Evolutionary conservation across 2,888 invertebrate genomes (phyloP), one percentile per base, ranked within the genome.

Genomic region (Chrysolina oricalcia): DNA sequence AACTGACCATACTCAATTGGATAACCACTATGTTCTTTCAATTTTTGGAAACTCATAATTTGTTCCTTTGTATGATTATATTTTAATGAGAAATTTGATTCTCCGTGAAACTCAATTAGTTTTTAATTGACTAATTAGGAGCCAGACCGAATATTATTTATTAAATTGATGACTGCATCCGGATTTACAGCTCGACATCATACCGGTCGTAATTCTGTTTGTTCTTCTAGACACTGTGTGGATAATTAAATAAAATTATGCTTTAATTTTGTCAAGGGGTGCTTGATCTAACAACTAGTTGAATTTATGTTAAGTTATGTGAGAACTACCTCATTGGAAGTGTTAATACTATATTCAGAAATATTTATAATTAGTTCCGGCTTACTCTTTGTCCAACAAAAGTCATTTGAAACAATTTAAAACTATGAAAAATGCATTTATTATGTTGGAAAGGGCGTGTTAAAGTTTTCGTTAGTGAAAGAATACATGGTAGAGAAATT

Each of bases 111-210:
- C 40, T 53, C 70, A 67, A 67, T 67, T 67, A 53, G n/a, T 53
- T 53, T 53, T 23, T 21, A 68, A 68, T 68, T 68, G 50, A 35
- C 27, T 68, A 68, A 68, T 68, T 68, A n/a, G 23, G 40, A 35
- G 13, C 46, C 46, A 68, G 41, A 27, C 56, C 46, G 56, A 56
- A 23, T 65, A 59, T 68, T 62, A 35, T 62, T 68, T 59, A 19
- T 43, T 56, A 59, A 23, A 23, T 48, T 68, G 53, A 68, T 35
- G 50, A 68, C 15, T 53, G 53, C 53, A 53, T 68, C 68, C 68
- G 50, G 50, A 68, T 48, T 67, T 67, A 23, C 23, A 19, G 5
- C 21, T 11, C 15, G 23, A 11, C 27, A 23, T 67, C 43, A 67
- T 67, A 48, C 48, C 50, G 67, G 67, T 35, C 23, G n/a, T 50